Evolutionary conservation across 2,797 vertebrate species (phyloP).

Genomic region (Falco novaeseelandiae): DNA sequence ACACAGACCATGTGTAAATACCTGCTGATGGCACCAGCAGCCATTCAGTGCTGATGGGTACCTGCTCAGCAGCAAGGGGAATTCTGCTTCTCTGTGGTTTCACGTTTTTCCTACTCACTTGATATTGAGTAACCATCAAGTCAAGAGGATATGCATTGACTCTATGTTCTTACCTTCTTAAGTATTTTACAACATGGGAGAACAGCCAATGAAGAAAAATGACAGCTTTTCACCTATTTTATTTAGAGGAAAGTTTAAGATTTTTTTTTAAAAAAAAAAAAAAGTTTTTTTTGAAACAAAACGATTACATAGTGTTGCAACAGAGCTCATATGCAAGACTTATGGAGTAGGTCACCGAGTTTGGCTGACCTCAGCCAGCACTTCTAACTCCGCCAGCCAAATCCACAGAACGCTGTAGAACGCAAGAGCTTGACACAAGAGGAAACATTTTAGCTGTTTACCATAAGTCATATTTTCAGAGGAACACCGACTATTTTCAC

Average conservation of each 20-base stretch:
- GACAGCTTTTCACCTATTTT: background rate
- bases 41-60: accelerated
- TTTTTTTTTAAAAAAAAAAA: background rate
- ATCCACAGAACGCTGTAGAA: background rate
- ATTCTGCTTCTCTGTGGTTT: background rate
- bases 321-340: background rate
- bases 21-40: accelerated
- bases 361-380: background rate
- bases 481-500: background rate
- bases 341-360: accelerated
- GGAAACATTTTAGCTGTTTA: background rate
- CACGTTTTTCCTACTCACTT: background rate
- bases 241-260: background rate
- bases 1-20: background rate
- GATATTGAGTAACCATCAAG: background rate
- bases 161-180: background rate
- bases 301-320: accelerated
- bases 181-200: background rate
- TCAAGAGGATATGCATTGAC: background rate
- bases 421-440: accelerated
- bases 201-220: background rate
- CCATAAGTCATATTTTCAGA: background rate
- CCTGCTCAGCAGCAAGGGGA: background rate
- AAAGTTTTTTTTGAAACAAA: background rate
- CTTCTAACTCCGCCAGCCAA: background rate